These are phyloP conservation scores for Cervus canadensis DNA, from an alignment of 2,113 vertebrate species.

Conservation along the genomic window DNA sequence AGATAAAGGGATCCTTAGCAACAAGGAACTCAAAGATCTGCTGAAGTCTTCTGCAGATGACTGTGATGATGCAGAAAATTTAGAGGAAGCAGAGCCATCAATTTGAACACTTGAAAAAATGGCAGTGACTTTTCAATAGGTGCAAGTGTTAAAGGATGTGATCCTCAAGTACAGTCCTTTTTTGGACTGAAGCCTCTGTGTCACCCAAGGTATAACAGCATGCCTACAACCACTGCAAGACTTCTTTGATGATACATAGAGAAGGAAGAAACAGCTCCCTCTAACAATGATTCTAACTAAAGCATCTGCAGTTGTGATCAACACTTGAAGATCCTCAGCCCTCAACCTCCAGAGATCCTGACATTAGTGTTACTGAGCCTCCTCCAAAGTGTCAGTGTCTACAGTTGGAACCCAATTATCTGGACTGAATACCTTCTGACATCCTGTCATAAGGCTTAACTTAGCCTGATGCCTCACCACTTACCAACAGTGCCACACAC, in stretches of 20 bases:
- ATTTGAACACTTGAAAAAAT: not conserved
- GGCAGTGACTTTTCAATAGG: not conserved
- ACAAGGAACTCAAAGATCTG: not conserved
- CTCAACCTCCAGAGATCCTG: not conserved
- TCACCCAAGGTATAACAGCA: not conserved
- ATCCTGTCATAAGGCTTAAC: not conserved
- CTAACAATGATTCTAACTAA: not conserved
- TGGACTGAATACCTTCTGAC: too few relatives aligned
- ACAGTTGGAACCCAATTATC: not conserved
- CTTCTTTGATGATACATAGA: not conserved
- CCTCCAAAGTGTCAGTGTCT: not conserved
- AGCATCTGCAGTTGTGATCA: not conserved
- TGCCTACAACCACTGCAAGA: not conserved
- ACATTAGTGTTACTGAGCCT: not conserved
- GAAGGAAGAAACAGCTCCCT: not conserved
- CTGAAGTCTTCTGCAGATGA: not conserved
- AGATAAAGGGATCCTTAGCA: not conserved
- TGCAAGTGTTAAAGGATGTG: not conserved
- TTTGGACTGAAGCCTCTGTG: not conserved
- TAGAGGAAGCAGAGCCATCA: not conserved
- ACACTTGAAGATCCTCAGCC: not conserved
- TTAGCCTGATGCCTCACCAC: not conserved
- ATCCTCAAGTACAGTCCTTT: not conserved
- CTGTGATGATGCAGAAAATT: not conserved
- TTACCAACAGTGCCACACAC: not conserved